These are phyloP conservation scores for Nematostella vectensis DNA, from an alignment of 92 coral and sea anemone genomes.

Conservation along the genomic window DNA sequence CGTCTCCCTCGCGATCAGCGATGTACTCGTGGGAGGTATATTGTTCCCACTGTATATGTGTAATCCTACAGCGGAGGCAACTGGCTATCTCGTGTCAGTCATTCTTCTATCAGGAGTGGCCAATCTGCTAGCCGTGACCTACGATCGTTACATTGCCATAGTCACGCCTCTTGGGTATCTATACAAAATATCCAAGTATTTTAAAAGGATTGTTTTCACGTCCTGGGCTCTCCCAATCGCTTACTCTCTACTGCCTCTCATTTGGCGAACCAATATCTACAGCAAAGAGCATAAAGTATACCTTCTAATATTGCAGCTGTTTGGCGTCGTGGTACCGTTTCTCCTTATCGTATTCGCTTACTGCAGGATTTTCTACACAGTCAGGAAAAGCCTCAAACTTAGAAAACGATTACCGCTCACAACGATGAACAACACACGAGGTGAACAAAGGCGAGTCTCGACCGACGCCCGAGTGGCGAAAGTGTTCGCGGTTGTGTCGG, in stretches of 20 bases:
- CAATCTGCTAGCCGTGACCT: conserved; percentile 62
- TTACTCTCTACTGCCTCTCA: conserved; percentile 48
- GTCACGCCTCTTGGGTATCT: conserved; percentile 41
- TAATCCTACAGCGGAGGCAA: conserved; percentile 36
- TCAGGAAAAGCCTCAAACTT: conserved; percentile 32
- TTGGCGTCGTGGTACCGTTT: conserved; percentile 55
- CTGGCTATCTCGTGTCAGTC: conserved; percentile 42
- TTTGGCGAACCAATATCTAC: conserved; percentile 41
- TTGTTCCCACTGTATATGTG: conserved; percentile 58
- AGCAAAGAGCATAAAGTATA: conserved; percentile 42
- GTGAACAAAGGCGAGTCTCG: conserved; percentile 27
- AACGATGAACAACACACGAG: conserved; percentile 8
- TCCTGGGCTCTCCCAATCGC: conserved; percentile 51
- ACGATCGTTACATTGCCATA: conserved; percentile 61
- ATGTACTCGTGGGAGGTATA: conserved; percentile 55
- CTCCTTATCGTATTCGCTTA: conserved; percentile 46
- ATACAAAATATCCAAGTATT: conserved; percentile 38
- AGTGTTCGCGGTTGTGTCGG: conserved; percentile 53
- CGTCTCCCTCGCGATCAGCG: conserved; percentile 65
- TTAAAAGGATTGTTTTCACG: conserved; percentile 25
- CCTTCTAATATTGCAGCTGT: conserved; percentile 39
- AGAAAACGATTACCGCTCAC: conserved; percentile 23
- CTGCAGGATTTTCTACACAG: conserved; percentile 37
- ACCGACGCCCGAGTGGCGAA: conserved; percentile 55
- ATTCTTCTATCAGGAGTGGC: conserved; percentile 65